phyloP scores from a whole-genome alignment of 1,140 invertebrate species.

The Cherax destructor region DNA sequence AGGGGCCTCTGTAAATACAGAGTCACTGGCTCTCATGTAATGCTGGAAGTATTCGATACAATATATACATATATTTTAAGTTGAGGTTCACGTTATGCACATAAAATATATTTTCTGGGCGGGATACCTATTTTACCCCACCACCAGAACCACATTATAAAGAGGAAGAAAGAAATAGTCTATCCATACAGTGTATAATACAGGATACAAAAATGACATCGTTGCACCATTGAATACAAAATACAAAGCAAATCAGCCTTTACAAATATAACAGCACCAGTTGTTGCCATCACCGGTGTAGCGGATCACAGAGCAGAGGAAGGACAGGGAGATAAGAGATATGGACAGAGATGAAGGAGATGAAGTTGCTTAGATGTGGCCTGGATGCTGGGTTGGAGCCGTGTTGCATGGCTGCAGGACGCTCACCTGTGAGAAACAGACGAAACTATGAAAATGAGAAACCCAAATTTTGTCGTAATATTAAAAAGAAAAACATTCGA shows the following conservation, averaged over 20 bases:
- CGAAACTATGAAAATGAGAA: neutral
- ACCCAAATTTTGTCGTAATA: no score
- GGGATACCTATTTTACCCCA: neutral
- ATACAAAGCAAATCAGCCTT: slow-evolving; percentile 21
- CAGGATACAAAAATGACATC: neutral
- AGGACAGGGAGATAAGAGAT: slow-evolving; percentile 12
- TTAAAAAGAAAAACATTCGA: no score
- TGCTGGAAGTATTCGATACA: slow-evolving; percentile 1
- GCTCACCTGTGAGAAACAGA: slow-evolving; percentile 25
- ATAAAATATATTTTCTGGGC: neutral
- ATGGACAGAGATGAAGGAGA: neutral
- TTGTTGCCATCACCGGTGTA: slow-evolving; percentile 39
- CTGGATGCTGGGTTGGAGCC: slow-evolving; percentile 30
- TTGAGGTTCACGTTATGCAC: neutral
- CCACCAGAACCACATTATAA: neutral
- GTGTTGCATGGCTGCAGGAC: slow-evolving; percentile 59
- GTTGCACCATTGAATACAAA: slow-evolving; percentile 24
- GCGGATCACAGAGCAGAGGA: neutral
- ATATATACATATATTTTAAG: neutral
- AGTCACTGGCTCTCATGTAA: neutral
- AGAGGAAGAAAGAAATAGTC: neutral
- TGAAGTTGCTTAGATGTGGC: neutral
- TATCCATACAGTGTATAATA: slow-evolving; percentile 28
- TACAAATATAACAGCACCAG: neutral
- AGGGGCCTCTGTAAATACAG: no score